phyloP scores from a whole-genome alignment of 1,140 invertebrate species.

The Scaptomyza pallida region DNA sequence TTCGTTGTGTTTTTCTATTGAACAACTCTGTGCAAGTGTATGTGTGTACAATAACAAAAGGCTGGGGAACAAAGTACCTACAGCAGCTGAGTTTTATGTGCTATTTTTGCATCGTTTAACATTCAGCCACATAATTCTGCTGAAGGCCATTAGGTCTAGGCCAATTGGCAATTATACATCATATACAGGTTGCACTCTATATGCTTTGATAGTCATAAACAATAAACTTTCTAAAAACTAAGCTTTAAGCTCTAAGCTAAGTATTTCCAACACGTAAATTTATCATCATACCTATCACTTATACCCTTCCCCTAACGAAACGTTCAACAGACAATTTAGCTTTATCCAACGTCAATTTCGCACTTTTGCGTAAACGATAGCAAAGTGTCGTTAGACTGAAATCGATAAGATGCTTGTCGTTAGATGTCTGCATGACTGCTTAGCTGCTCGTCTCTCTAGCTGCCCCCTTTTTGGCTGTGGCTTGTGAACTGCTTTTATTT shows the following conservation, averaged over 20 bases:
- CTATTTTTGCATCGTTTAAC: neutral
- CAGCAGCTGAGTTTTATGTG: slow-evolving; percentile 25
- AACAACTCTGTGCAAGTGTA: slow-evolving; percentile 22
- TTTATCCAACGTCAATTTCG: slow-evolving; percentile 35
- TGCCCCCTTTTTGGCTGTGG: slow-evolving; percentile 1
- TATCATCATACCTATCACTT: slow-evolving; percentile 16
- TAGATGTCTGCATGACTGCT: slow-evolving; percentile 4
- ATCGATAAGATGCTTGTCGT: slow-evolving; percentile 60
- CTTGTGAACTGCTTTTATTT: slow-evolving; percentile 47
- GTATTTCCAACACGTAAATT: too few species aligned
- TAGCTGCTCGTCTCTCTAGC: slow-evolving; percentile 10
- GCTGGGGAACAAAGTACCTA: neutral
- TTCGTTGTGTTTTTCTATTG: slow-evolving; percentile 12
- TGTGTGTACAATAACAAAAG: slow-evolving; percentile 20
- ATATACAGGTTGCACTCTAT: neutral
- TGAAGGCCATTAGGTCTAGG: slow-evolving; percentile 27
- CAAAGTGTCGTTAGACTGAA: slow-evolving; percentile 55
- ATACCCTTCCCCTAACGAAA: neutral
- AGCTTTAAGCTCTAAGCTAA: neutral
- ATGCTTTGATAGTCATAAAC: neutral
- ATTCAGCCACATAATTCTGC: slow-evolving; percentile 10
- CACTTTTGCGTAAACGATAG: slow-evolving; percentile 53
- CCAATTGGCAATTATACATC: slow-evolving; percentile 42
- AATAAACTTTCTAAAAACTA: neutral
- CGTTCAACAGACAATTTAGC: slow-evolving; percentile 8